Percentiles rank a stretch among this genome's conserved stretches.
These are phyloP conservation scores for Ciconia boyciana DNA, from an alignment of 2,113 vertebrate species.

Conservation along the genomic window DNA sequence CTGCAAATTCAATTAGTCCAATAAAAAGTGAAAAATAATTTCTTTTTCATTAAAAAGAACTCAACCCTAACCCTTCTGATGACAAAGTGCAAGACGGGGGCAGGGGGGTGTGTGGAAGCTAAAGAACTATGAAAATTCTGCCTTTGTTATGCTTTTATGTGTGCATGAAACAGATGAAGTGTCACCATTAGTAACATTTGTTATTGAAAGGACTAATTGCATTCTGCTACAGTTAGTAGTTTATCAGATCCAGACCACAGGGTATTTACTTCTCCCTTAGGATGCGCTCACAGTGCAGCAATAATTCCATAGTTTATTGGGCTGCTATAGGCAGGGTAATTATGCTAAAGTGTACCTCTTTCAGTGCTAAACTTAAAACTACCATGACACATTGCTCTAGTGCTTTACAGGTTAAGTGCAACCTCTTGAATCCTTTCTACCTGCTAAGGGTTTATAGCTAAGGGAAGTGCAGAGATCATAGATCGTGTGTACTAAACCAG, in stretches of 20 bases:
- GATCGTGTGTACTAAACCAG: background rate
- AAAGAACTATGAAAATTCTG: background rate
- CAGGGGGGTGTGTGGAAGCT: background rate
- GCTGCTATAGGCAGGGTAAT: background rate
- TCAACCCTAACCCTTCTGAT: constrained; percentile 51
- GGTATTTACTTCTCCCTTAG: background rate
- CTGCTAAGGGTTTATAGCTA: background rate
- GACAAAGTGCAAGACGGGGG: constrained; percentile 29
- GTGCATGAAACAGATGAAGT: constrained; percentile 16
- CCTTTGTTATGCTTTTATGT: constrained; percentile 41
- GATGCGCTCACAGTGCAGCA: background rate
- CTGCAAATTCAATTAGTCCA: constrained; percentile 78
- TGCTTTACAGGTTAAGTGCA: background rate
- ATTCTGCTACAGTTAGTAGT: background rate
- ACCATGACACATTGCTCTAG: background rate
- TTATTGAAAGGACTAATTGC: constrained; percentile 51
- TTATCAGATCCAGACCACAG: constrained; percentile 3
- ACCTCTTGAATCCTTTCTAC: background rate
- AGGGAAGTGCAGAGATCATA: background rate
- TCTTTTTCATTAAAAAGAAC: constrained; percentile 73
- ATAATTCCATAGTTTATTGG: background rate
- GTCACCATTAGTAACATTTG: constrained; percentile 31
- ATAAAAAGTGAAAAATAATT: constrained; percentile 76
- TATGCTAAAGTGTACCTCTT: background rate
- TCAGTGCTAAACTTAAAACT: background rate